Percentiles rank a stretch among this genome's conserved stretches.
Conservation (phyloP, 2,797 vertebrate genomes). For the Darevskia nairensis region DNA sequence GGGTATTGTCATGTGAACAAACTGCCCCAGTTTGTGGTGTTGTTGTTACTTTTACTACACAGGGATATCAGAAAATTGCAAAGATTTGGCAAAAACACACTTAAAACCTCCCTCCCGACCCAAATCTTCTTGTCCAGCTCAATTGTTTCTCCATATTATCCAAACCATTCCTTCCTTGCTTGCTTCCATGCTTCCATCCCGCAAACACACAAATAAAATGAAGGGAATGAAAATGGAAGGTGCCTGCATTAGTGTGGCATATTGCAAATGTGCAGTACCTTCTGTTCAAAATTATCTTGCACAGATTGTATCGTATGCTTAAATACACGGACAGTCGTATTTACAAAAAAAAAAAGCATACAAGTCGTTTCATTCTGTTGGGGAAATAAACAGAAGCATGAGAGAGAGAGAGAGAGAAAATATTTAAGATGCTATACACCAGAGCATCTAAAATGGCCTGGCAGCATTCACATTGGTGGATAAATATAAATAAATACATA, state of each 20-base stretch:
- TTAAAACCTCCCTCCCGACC: neutral
- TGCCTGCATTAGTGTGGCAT: neutral
- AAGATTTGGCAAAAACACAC: neutral
- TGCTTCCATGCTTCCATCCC: neutral
- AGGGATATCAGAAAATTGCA: neutral
- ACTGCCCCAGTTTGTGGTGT: neutral
- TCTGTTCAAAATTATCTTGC: constrained; percentile 35
- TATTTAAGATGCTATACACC: neutral
- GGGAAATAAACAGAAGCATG: constrained; percentile 31
- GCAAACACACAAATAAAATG: neutral
- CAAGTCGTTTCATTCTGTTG: constrained; percentile 19
- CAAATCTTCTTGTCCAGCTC: neutral
- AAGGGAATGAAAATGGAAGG: neutral
- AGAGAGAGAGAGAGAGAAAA: too few species aligned
- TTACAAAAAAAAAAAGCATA: constrained; percentile 29
- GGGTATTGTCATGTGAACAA: neutral
- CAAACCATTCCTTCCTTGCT: too few species aligned
- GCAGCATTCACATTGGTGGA: neutral
- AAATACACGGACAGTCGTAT: constrained; percentile 24
- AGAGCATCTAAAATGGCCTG: constrained; percentile 7
- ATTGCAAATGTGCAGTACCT: constrained; percentile 12
- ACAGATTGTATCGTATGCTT: constrained; percentile 10
- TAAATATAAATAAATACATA: constrained; percentile 1
- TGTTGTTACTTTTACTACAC: too few species aligned
- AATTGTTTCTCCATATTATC: neutral